phyloP scores from a whole-genome alignment of 2,797 vertebrate genomes.

The Taenioides sp. region DNA sequence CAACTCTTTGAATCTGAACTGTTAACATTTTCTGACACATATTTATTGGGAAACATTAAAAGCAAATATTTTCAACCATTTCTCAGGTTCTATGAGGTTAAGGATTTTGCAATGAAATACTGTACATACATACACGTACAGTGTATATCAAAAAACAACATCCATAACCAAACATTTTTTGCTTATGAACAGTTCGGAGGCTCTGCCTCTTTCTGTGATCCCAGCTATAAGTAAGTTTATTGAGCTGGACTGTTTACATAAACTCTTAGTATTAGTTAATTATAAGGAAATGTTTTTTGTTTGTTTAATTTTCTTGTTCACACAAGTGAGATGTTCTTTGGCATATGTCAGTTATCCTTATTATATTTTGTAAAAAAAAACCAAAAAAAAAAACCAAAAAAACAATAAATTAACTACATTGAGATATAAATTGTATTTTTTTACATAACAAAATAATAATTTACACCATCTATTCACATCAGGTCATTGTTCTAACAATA shows the following conservation, averaged over 20 bases:
- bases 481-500: background rate
- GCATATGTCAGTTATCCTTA: background rate
- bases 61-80: slow-evolving; percentile 35
- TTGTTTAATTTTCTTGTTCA: slow-evolving; percentile 5
- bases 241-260: slow-evolving; percentile 10
- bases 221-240: background rate
- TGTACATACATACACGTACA: background rate
- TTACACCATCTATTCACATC: background rate
- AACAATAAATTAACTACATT: slow-evolving; percentile 4
- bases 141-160: background rate
- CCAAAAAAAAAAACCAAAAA: background rate
- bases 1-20: slow-evolving; percentile 2
- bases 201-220: background rate
- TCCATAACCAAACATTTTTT: background rate
- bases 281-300: background rate
- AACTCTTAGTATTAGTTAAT: background rate
- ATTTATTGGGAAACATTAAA: slow-evolving; percentile 7
- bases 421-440: background rate
- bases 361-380: slow-evolving; percentile 4
- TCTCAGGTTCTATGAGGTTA: slow-evolving; percentile 49
- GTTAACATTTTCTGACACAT: background rate
- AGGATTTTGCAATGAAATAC: slow-evolving; percentile 8
- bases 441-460: background rate
- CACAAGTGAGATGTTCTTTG: slow-evolving; percentile 4
- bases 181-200: background rate